Evolutionary conservation across 2,113 vertebrate species (phyloP).

Genomic region (Trinectes maculatus): DNA sequence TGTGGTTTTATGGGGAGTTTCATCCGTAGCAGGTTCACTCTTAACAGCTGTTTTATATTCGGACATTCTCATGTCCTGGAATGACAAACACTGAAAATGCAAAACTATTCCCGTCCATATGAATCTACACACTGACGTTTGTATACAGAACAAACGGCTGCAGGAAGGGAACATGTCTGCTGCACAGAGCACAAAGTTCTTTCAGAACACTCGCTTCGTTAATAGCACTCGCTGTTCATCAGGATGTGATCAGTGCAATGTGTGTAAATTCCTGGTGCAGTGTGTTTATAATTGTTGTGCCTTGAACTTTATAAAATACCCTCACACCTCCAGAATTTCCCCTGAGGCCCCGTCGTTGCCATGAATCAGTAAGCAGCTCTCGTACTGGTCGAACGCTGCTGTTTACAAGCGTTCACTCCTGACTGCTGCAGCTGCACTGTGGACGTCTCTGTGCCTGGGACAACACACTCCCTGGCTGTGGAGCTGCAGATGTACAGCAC

Average conservation of each 20-base stretch:
- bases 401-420: too few relatives aligned
- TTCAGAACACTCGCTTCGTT: too few relatives aligned
- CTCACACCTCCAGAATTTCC: constrained; percentile 25
- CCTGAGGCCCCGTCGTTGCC: neutral
- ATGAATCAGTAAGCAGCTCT: neutral
- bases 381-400: too few relatives aligned
- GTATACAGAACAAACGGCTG: neutral
- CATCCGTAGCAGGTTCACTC: neutral
- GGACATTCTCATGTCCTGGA: too few relatives aligned
- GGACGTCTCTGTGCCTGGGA: constrained; percentile 38
- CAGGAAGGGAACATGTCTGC: neutral
- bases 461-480: neutral
- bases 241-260: neutral
- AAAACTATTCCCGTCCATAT: neutral
- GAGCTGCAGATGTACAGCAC: neutral
- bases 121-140: neutral
- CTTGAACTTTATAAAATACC: neutral
- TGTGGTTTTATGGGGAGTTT: neutral
- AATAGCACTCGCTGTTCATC: too few relatives aligned
- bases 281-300: neutral
- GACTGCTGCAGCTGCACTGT: constrained; percentile 36
- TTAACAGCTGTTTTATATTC: too few relatives aligned
- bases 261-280: constrained; percentile 15
- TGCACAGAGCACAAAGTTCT: neutral
- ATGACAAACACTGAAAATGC: neutral